phyloP scores from a whole-genome alignment of 2,888 invertebrate species.

The Parnassius glacialis region DNA sequence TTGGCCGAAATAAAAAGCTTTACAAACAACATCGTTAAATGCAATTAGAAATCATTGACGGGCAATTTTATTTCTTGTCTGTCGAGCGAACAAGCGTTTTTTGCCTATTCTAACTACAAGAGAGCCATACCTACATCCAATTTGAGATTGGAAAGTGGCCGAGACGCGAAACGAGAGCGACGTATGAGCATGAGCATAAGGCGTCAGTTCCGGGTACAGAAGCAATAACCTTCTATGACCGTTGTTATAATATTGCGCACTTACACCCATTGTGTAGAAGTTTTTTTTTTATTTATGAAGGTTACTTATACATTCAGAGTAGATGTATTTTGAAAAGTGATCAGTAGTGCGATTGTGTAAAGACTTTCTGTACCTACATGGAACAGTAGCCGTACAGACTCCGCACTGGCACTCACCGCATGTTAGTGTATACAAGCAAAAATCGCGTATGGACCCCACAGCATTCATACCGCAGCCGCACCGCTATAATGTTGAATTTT shows the following conservation, averaged over 20 bases:
- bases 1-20: constrained; percentile 25
- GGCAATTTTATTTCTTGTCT: constrained; percentile 30
- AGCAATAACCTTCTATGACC: constrained; percentile 5
- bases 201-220: constrained; percentile 3
- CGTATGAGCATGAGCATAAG: constrained; percentile 23
- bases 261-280: not conserved
- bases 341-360: too few relatives aligned
- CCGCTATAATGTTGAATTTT: too few relatives aligned
- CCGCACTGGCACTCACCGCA: too few relatives aligned
- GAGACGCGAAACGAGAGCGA: constrained; percentile 33
- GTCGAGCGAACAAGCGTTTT: constrained; percentile 20
- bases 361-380: too few relatives aligned
- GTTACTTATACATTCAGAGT: too few relatives aligned
- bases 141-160: constrained; percentile 37
- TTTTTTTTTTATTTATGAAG: too few relatives aligned
- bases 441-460: too few relatives aligned
- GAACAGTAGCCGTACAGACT: too few relatives aligned
- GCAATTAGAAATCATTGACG: constrained; percentile 33
- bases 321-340: too few relatives aligned
- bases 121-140: constrained; percentile 31
- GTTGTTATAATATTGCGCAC: not conserved
- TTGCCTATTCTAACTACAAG: constrained; percentile 20
- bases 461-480: too few relatives aligned
- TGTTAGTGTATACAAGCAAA: too few relatives aligned
- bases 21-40: constrained; percentile 29